Conservation (phyloP, 2,888 invertebrate species). For the Pseudococcus viburni region DNA sequence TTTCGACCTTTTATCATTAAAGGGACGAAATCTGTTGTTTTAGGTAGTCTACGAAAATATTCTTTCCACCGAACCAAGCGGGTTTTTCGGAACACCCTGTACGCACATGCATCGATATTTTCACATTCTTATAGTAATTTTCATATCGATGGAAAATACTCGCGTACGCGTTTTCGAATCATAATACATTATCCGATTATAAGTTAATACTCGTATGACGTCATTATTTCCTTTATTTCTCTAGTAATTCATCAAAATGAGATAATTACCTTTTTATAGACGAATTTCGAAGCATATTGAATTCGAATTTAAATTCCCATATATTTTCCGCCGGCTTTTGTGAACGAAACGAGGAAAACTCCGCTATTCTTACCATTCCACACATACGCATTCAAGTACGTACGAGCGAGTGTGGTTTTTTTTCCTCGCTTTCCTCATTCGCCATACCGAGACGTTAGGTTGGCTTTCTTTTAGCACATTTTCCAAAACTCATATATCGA, state of each 20-base stretch:
- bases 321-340: not conserved
- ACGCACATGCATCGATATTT: no score
- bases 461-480: constrained; percentile 26
- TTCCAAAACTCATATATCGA: constrained; percentile 35
- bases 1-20: no score
- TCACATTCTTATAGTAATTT: no score
- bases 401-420: not conserved
- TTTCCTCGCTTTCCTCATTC: not conserved
- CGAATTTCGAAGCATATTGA: not conserved
- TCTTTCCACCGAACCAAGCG: no score
- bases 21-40: no score
- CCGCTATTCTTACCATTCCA: not conserved
- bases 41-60: no score
- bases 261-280: not conserved
- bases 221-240: not conserved
- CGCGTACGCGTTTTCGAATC: not conserved
- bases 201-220: not conserved
- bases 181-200: not conserved
- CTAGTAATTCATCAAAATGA: not conserved
- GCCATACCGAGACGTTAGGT: not conserved
- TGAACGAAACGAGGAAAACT: not conserved
- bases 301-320: no score
- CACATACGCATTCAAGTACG: no score
- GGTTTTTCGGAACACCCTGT: no score
- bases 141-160: no score